Evolutionary conservation across 23 tunicate genomes (phyloP).

Genomic region (Styela plicata): DNA sequence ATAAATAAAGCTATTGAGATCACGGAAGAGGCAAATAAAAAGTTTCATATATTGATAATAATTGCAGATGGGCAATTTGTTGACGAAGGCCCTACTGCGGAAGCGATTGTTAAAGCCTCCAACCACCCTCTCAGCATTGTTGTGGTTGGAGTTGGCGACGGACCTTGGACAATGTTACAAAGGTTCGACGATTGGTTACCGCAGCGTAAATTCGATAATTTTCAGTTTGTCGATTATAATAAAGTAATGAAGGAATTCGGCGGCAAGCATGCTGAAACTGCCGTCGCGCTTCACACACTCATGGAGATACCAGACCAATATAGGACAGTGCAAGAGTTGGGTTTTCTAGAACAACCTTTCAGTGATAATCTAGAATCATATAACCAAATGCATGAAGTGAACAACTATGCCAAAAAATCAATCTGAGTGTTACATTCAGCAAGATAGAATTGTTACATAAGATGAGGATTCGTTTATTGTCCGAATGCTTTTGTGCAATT

Average conservation of each 20-base stretch:
- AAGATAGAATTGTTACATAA: too few species aligned
- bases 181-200: conserved; percentile 97
- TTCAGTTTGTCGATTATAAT: conserved; percentile 90
- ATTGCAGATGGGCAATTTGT: conserved; percentile 96
- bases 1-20: conserved; percentile 82
- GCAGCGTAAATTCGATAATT: conserved; percentile 81
- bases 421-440: too few species aligned
- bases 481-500: too few species aligned
- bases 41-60: conserved; percentile 59
- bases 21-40: conserved; percentile 58
- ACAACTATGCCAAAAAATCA: too few species aligned
- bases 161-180: conserved; percentile 75
- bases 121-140: conserved; percentile 81
- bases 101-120: conserved; percentile 85
- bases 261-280: conserved; percentile 45
- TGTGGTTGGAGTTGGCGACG: conserved; percentile 96
- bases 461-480: too few species aligned
- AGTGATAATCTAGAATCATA: too few species aligned
- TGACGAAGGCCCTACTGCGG: conserved; percentile 65
- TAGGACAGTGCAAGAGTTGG: conserved; percentile 50
- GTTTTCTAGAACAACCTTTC: conserved; percentile 8
- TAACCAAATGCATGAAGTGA: too few species aligned
- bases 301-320: conserved; percentile 97
- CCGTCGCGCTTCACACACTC: conserved; percentile 67
- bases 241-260: conserved; percentile 28